Conservation (phyloP, 2,797 vertebrate species). For the Lutjanus argentimaculatus region DNA sequence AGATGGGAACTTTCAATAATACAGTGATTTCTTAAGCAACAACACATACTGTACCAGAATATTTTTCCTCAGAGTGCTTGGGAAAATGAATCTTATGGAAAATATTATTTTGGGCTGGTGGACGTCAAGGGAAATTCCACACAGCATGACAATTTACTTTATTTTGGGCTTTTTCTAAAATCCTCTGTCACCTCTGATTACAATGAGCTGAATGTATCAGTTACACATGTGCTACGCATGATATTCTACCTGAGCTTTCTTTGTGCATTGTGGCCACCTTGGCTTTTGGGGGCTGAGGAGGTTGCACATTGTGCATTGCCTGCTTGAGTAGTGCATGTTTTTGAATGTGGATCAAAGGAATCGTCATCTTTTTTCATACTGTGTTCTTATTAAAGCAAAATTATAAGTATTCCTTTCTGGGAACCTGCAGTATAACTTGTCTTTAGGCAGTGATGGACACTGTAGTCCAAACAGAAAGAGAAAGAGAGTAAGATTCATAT, state of each 20-base stretch:
- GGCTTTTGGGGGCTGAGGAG: constrained; percentile 37
- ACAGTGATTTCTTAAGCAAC: constrained; percentile 77
- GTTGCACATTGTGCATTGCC: constrained; percentile 37
- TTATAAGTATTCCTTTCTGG: constrained; percentile 13
- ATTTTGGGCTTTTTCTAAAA: constrained; percentile 79
- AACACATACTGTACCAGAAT: constrained; percentile 76
- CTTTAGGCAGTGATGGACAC: not conserved
- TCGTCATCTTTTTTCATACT: constrained; percentile 44
- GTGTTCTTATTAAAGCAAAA: constrained; percentile 26
- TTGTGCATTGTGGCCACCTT: constrained; percentile 67
- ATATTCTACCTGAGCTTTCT: constrained; percentile 77
- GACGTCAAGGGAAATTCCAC: constrained; percentile 85
- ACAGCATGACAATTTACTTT: constrained; percentile 87
- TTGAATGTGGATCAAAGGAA: constrained; percentile 49
- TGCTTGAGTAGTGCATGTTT: constrained; percentile 29
- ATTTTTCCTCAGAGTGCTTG: constrained; percentile 77
- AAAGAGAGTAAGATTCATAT: not conserved
- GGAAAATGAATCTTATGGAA: constrained; percentile 86
- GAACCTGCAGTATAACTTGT: not conserved
- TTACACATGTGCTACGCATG: constrained; percentile 78
- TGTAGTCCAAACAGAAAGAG: constrained; percentile 9
- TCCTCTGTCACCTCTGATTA: constrained; percentile 88
- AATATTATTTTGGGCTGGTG: constrained; percentile 88
- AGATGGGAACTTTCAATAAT: constrained; percentile 81
- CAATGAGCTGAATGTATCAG: constrained; percentile 82